Percentiles rank a stretch among this genome's conserved stretches.
These are phyloP conservation scores for Parnassius glacialis DNA, from an alignment of 2,888 invertebrate genomes.

Conservation along the genomic window DNA sequence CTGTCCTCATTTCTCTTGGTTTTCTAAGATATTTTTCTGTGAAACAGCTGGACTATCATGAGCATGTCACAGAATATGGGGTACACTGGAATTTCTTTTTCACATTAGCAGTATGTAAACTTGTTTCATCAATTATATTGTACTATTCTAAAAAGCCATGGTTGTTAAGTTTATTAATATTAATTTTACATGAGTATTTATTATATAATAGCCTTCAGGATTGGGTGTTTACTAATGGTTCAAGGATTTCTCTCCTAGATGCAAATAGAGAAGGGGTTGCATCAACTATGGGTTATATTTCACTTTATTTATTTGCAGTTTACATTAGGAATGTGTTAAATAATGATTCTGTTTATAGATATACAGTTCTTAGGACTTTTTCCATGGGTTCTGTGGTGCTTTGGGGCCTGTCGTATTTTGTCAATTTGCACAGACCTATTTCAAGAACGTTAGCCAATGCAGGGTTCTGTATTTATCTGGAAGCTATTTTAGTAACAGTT, in stretches of 20 bases:
- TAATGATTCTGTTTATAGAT: conserved; percentile 48
- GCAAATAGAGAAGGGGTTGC: conserved; percentile 96
- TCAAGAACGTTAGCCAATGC: conserved; percentile 92
- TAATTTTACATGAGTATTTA: conserved; percentile 84
- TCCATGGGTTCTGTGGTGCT: conserved; percentile 43
- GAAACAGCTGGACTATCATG: conserved; percentile 88
- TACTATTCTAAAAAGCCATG: conserved; percentile 77
- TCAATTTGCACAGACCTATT: conserved; percentile 77
- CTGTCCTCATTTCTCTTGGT: conserved; percentile 80
- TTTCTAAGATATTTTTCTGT: conserved; percentile 81
- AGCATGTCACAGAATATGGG: conserved; percentile 96
- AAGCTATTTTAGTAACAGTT: conserved; percentile 82
- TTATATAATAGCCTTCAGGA: conserved; percentile 83
- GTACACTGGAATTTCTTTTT: conserved; percentile 99
- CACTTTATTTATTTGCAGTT: conserved; percentile 89
- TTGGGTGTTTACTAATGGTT: conserved; percentile 84
- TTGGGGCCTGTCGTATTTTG: conserved; percentile 68
- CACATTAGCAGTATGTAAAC: conserved; percentile 91
- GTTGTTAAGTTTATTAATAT: conserved; percentile 75
- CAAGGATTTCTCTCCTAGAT: conserved; percentile 82
- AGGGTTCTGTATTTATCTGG: conserved; percentile 89
- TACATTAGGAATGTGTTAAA: conserved; percentile 81
- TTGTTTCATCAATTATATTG: conserved; percentile 84
- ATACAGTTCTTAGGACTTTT: conserved; percentile 39
- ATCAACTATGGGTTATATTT: conserved; percentile 91